A percentile compares a stretch with the other conserved stretches of the same genome.
These are phyloP conservation scores for Solea solea DNA, from an alignment of 2,113 vertebrate genomes.

Conservation along the genomic window DNA sequence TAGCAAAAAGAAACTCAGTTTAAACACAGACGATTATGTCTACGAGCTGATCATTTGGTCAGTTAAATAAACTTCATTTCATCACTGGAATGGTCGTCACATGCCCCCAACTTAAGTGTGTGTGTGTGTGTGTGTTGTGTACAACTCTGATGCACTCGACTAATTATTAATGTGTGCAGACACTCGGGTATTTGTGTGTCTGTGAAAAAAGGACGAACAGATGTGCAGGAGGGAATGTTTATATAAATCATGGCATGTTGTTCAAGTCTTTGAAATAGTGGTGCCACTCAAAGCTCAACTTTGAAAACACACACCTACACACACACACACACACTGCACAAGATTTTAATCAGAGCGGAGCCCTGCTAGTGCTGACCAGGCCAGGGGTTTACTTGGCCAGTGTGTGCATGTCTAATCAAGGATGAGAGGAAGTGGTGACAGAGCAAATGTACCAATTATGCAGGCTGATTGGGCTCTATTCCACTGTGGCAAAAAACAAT, in stretches of 20 bases:
- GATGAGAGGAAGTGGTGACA: conserved; percentile 74
- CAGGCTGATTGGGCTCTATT: conserved; percentile 78
- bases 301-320: conserved; percentile 19
- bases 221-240: conserved; percentile 13
- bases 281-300: conserved; percentile 26
- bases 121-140: no score
- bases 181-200: not conserved
- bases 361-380: conserved; percentile 62
- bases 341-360: conserved; percentile 73
- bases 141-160: no score
- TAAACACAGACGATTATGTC: no score
- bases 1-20: no score
- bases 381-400: conserved; percentile 64
- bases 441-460: conserved; percentile 81
- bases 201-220: conserved; percentile 3
- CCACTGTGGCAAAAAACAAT: conserved; percentile 80
- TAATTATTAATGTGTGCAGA: not conserved
- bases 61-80: no score
- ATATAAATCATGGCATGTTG: not conserved
- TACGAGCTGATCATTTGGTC: no score
- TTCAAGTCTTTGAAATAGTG: conserved; percentile 24
- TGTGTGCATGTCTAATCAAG: conserved; percentile 76
- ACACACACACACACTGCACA: conserved; percentile 29
- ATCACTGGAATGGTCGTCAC: no score
- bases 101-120: no score